Evolutionary conservation across 2,888 invertebrate genomes (phyloP).

Genomic region (Meteorus colon): DNA sequence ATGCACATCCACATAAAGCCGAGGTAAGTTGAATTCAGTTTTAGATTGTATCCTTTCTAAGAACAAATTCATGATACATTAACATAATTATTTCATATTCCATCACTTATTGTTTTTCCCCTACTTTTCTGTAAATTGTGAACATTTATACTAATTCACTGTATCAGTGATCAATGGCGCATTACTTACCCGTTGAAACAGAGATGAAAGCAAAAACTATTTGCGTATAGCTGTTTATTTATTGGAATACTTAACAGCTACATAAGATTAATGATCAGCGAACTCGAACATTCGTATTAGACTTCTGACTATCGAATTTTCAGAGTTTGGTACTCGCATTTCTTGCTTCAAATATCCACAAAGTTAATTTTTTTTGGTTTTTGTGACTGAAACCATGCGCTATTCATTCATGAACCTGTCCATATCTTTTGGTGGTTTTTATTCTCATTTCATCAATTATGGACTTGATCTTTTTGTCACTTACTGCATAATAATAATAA

Average conservation of each 20-base stretch:
- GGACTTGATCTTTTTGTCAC: not conserved
- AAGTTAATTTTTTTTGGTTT: not conserved
- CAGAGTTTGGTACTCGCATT: slow-evolving; percentile 5
- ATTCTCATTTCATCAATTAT: not conserved
- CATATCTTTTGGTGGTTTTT: too few species aligned
- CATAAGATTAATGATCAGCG: slow-evolving; percentile 3
- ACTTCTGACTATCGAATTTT: slow-evolving; percentile 11
- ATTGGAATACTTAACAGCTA: not conserved
- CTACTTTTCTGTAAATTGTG: not conserved
- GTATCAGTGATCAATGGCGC: not conserved
- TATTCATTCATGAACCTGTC: not conserved
- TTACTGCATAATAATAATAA: not conserved
- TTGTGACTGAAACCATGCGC: not conserved
- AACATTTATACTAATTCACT: not conserved
- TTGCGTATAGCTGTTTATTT: slow-evolving; percentile 4
- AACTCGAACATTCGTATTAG: not conserved
- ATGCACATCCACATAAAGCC: too few species aligned
- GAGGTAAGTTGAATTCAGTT: not conserved
- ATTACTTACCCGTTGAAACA: not conserved
- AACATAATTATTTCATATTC: not conserved
- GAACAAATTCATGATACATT: not conserved
- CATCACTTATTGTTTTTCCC: not conserved
- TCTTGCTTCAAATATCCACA: not conserved
- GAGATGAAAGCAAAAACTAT: not conserved
- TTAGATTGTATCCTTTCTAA: not conserved